Evolutionary conservation across 2,888 invertebrate species (phyloP).

Genomic region (Troilus luridus): DNA sequence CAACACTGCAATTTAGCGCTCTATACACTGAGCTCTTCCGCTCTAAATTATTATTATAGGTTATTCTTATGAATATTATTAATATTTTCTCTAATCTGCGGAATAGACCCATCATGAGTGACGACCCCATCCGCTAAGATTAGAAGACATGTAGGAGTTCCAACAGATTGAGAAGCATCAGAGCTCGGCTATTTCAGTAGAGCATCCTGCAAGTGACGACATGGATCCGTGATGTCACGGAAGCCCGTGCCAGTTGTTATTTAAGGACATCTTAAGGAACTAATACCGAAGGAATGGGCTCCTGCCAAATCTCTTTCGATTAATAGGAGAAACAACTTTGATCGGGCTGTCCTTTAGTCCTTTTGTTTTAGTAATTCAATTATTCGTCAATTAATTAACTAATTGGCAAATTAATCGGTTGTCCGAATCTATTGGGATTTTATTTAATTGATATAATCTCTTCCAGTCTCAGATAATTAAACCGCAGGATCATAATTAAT

Average conservation of each 20-base stretch:
- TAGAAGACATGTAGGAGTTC: background rate
- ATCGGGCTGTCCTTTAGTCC: background rate
- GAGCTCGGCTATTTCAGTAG: background rate
- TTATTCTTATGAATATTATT: too few relatives aligned
- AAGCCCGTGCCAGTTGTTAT: background rate
- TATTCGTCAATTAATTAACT: background rate
- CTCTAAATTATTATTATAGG: too few relatives aligned
- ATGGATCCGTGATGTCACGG: background rate
- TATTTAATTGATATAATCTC: too few relatives aligned
- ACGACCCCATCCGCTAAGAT: background rate
- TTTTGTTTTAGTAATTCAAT: background rate
- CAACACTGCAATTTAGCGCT: too few relatives aligned
- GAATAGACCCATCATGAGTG: background rate
- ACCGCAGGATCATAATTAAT: too few relatives aligned
- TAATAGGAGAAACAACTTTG: constrained; percentile 8
- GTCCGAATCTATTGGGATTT: background rate
- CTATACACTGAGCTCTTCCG: too few relatives aligned
- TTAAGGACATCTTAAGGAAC: background rate
- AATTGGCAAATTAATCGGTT: background rate
- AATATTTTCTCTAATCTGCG: background rate
- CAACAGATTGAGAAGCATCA: background rate
- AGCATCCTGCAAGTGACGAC: background rate
- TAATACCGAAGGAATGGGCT: background rate
- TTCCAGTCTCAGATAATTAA: too few relatives aligned
- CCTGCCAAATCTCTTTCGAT: background rate